Evolutionary conservation across 2,888 invertebrate species (phyloP), one percentile per base, ranked within the genome.

Genomic region (Teinopalpus imperialis): DNA sequence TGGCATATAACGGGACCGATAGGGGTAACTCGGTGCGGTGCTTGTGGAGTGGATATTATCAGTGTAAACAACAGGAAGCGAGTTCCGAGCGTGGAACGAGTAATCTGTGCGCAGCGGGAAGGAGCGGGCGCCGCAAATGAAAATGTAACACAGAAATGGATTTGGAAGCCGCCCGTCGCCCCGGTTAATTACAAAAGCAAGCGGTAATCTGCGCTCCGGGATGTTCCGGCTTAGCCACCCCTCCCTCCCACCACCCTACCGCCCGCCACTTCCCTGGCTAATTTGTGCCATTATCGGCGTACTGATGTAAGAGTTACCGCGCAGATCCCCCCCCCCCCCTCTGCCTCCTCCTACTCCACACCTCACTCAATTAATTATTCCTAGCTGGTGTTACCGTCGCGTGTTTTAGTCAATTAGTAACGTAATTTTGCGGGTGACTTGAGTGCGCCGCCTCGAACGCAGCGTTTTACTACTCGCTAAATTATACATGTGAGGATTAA

Each of bases 111-210:
- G 70, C 67, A 65, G 71, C 63, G 70, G 70, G 73, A 69, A 66
- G 73, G 68, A 70, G 71, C 74, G 71, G 71, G 77, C 70, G 77
- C 87, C 87, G 68, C 88, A 87, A 88, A 88, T 88, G 88, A 88
- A 88, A 88, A 87, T 88, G 88, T 88, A 86, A 88, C 87, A 87
- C 81, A 83, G 88, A 88, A 88, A 88, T 87, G 88, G 88, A 87
- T 88, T 88, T 83, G 86, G 87, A 86, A 83, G 86, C 87, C 86
- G 83, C 85, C 85, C 85, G 87, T 85, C 85, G 87, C 87, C 83
- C 81, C 86, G 86, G 88, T 88, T 88, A 88, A 88, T 88, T 88
- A 88, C 88, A 87, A 88, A 87, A 88, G 88, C 88, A 88, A 88
- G 87, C 88, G 87, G 88, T 87, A 87, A 87, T 87, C 88, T 87